These are phyloP conservation scores for Garrulus glandarius DNA, from an alignment of 2,797 vertebrate species.

Conservation along the genomic window DNA sequence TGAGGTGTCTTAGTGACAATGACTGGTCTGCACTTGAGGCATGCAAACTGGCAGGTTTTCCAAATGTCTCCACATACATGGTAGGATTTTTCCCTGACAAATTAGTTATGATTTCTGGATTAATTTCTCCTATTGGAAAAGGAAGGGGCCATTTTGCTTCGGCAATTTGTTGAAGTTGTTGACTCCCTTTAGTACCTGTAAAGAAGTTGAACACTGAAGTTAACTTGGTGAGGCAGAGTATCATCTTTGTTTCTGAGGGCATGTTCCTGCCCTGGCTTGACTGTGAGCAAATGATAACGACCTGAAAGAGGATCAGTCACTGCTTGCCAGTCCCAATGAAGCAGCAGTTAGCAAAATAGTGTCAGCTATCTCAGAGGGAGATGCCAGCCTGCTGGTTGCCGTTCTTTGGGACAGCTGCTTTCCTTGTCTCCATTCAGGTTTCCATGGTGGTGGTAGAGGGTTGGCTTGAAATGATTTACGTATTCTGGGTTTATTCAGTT, in stretches of 20 bases:
- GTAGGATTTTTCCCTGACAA: background rate
- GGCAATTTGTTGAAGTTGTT: background rate
- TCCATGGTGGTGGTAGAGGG: background rate
- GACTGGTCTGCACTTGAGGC: background rate
- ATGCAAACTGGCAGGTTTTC: background rate
- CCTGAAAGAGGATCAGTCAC: background rate
- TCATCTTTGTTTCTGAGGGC: background rate
- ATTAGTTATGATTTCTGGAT: background rate
- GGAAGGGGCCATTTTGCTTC: background rate
- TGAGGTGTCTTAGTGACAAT: background rate
- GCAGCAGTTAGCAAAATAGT: background rate
- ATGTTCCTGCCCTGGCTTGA: background rate
- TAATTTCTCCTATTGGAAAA: background rate
- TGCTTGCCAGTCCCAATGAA: background rate
- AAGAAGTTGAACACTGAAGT: background rate
- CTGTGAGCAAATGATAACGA: fast-evolving
- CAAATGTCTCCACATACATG: background rate
- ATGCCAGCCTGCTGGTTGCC: background rate
- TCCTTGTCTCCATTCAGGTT: background rate
- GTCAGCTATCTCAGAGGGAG: background rate
- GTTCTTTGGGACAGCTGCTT: background rate
- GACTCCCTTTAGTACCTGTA: background rate
- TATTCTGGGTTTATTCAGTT: background rate
- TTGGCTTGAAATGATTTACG: background rate
- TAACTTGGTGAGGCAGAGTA: background rate